These are phyloP conservation scores for Cepaea nemoralis DNA, from an alignment of 1,140 invertebrate species.

Conservation along the genomic window DNA sequence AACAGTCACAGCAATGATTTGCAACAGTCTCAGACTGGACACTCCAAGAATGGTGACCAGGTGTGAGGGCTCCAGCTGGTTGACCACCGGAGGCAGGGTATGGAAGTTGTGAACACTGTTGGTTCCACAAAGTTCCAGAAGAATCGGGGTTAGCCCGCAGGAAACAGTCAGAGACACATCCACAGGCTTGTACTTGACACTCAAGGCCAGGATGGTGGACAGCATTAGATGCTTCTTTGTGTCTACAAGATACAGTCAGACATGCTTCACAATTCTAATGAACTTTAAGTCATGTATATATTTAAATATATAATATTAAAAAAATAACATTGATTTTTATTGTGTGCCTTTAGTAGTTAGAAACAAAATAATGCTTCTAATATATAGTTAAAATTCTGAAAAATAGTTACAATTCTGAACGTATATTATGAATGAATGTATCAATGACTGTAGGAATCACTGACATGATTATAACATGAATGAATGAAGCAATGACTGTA, in stretches of 20 bases:
- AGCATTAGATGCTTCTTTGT: constrained; percentile 71
- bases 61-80: constrained; percentile 58
- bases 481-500: too few relatives aligned
- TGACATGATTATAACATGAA: too few relatives aligned
- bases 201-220: constrained; percentile 76
- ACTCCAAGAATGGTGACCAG: constrained; percentile 62
- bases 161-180: constrained; percentile 77
- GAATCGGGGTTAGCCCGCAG: constrained; percentile 74
- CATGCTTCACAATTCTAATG: too few relatives aligned
- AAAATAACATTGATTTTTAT: too few relatives aligned
- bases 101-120: constrained; percentile 50
- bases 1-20: constrained; percentile 75
- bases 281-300: too few relatives aligned
- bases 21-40: constrained; percentile 73
- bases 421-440: too few relatives aligned
- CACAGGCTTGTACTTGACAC: constrained; percentile 75
- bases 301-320: too few relatives aligned
- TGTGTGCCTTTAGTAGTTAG: too few relatives aligned
- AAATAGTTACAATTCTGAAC: too few relatives aligned
- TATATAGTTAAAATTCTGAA: too few relatives aligned
- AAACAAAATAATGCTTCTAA: too few relatives aligned
- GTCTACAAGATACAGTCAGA: constrained; percentile 47
- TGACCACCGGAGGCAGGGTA: constrained; percentile 57
- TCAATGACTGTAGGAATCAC: too few relatives aligned
- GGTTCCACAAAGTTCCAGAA: constrained; percentile 70